Evolutionary conservation across 2,888 invertebrate species (phyloP).

Genomic region (Caenorhabditis sp.): DNA sequence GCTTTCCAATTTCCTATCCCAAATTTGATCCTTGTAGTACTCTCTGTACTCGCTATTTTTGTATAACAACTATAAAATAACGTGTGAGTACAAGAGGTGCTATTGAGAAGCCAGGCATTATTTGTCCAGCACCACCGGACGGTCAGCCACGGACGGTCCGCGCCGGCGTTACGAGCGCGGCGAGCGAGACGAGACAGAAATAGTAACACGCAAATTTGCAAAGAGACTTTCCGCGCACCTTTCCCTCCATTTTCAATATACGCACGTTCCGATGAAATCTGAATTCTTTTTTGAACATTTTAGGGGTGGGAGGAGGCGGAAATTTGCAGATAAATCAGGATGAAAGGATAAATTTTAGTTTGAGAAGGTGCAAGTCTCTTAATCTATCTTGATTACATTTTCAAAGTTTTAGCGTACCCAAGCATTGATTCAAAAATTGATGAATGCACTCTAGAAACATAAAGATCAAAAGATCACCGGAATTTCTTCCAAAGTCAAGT

Average conservation of each 20-base stretch:
- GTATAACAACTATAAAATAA: conserved; percentile 8
- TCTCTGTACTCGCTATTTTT: background rate
- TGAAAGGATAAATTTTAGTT: too few relatives aligned
- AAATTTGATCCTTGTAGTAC: too few relatives aligned
- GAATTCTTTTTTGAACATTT: too few relatives aligned
- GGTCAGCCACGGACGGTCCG: conserved; percentile 59
- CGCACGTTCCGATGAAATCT: conserved; percentile 17
- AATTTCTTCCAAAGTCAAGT: too few relatives aligned
- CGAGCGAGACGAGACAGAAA: conserved; percentile 41
- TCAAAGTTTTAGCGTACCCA: too few relatives aligned
- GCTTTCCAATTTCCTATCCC: too few relatives aligned
- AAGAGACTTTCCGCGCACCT: conserved; percentile 52
- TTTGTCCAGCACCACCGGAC: conserved; percentile 43
- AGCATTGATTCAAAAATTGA: too few relatives aligned
- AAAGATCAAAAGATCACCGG: too few relatives aligned
- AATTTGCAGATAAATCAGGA: background rate
- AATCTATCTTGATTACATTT: too few relatives aligned
- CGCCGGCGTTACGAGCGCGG: conserved; percentile 24
- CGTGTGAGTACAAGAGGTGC: conserved; percentile 25
- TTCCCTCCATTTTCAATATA: conserved; percentile 5
- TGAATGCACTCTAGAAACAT: too few relatives aligned
- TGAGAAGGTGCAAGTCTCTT: too few relatives aligned
- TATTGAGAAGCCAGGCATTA: conserved; percentile 35
- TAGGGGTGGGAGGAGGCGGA: background rate
- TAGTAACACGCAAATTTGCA: conserved; percentile 61